Evolutionary conservation across 2,113 vertebrate species (phyloP).

Genomic region (Donacobius atricapilla): DNA sequence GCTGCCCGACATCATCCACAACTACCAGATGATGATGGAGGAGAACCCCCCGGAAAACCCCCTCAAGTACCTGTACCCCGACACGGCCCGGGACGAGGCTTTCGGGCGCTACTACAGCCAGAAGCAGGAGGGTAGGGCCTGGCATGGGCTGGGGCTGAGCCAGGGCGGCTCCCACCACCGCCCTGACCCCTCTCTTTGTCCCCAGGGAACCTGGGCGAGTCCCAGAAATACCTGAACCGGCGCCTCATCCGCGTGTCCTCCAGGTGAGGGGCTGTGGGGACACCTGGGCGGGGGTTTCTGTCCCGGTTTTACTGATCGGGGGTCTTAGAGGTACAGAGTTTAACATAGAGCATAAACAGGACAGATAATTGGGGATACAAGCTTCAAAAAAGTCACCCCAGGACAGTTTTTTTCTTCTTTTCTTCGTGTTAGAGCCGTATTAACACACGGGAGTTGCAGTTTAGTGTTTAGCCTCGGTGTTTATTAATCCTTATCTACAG

Average conservation of each 20-base stretch:
- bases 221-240: slow-evolving; percentile 69
- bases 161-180: no score
- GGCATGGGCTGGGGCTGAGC: no score
- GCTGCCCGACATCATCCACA: slow-evolving; percentile 86
- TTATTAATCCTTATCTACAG: no score
- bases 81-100: slow-evolving; percentile 81
- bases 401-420: no score
- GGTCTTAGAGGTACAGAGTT: no score
- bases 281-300: accelerated
- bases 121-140: slow-evolving; percentile 66
- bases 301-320: no score
- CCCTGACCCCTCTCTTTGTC: neutral
- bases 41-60: slow-evolving; percentile 87
- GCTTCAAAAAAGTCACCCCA: no score
- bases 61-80: slow-evolving; percentile 84
- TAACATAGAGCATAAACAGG: no score
- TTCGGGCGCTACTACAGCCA: slow-evolving; percentile 84
- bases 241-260: slow-evolving; percentile 73
- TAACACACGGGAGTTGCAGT: no score
- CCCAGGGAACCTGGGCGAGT: slow-evolving; percentile 34
- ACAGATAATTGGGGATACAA: no score
- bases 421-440: no score
- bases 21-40: slow-evolving; percentile 83
- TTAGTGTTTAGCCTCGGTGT: no score
- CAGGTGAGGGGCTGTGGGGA: slow-evolving; percentile 40